Conservation (phyloP, 2,113 vertebrate genomes). For the Varanus komodoensis region DNA sequence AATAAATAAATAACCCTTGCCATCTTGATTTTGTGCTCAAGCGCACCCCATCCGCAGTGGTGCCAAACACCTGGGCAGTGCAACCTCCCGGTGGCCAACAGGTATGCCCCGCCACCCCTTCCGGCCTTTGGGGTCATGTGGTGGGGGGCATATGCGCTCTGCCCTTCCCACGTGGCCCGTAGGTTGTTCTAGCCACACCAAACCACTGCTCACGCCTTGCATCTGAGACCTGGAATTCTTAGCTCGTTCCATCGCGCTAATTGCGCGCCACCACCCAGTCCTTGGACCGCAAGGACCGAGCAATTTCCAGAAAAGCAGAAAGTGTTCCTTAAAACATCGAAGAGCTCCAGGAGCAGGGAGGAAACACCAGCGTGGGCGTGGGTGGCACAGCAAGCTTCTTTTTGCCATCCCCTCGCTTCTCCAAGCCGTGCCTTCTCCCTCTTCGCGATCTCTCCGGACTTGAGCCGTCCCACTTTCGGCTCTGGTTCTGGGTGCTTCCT, state of each 20-base stretch:
- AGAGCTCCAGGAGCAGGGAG: constrained; percentile 25
- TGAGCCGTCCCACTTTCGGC: too few species aligned
- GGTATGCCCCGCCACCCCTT: background rate
- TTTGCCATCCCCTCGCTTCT: rapidly evolving
- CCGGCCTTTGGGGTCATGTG: background rate
- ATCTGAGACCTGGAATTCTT: background rate
- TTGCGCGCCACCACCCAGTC: constrained; percentile 13
- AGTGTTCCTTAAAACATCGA: background rate
- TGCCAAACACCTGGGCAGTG: background rate
- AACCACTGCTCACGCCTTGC: background rate
- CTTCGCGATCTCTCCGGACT: background rate
- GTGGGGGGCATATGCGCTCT: background rate
- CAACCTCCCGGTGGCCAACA: background rate
- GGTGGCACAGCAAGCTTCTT: background rate
- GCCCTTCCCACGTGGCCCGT: background rate
- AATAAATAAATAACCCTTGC: too few species aligned
- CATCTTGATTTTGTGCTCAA: too few species aligned
- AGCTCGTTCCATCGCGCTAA: background rate
- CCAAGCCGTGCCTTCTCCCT: background rate
- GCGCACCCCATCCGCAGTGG: background rate
- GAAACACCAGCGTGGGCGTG: too few species aligned
- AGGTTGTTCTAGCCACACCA: background rate
- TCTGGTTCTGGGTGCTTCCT: background rate
- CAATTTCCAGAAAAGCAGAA: constrained; percentile 48
- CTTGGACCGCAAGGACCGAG: background rate